phyloP scores from a whole-genome alignment of 2,888 invertebrate species.

The Nowickia ferox region DNA sequence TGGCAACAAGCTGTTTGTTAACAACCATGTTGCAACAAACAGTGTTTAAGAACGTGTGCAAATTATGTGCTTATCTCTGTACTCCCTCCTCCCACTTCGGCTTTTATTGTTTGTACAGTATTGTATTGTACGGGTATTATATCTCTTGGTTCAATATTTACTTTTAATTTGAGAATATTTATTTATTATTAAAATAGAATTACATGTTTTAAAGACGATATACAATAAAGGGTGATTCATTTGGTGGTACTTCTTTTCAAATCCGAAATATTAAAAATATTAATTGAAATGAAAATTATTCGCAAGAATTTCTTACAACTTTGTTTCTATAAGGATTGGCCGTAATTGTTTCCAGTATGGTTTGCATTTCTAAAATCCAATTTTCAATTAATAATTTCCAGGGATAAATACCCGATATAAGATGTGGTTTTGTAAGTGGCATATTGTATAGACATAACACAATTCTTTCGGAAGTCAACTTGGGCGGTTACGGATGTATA shows the following conservation, averaged over 20 bases:
- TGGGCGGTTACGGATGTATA: no score
- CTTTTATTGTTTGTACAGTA: conserved; percentile 18
- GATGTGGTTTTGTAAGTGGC: no score
- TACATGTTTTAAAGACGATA: not conserved
- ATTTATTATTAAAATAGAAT: conserved; percentile 58
- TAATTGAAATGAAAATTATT: no score
- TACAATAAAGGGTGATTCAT: not conserved
- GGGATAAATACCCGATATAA: no score
- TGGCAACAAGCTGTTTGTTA: conserved; percentile 56
- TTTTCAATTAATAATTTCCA: no score
- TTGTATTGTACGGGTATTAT: conserved; percentile 1
- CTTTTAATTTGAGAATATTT: conserved; percentile 68
- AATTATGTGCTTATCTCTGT: conserved; percentile 56
- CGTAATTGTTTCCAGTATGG: no score
- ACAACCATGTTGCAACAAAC: conserved; percentile 46
- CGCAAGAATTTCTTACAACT: no score
- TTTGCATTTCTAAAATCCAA: no score
- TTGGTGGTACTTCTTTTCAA: not conserved
- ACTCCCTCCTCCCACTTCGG: not conserved
- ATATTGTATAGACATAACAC: no score
- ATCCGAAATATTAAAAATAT: not conserved
- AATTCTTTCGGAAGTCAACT: no score
- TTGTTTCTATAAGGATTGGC: no score
- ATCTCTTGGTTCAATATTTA: conserved; percentile 59
- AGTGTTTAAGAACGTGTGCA: conserved; percentile 61